Base-by-base conservation (phyloP, 2,888 invertebrate species). In the Hyppa rectilinea region DNA sequence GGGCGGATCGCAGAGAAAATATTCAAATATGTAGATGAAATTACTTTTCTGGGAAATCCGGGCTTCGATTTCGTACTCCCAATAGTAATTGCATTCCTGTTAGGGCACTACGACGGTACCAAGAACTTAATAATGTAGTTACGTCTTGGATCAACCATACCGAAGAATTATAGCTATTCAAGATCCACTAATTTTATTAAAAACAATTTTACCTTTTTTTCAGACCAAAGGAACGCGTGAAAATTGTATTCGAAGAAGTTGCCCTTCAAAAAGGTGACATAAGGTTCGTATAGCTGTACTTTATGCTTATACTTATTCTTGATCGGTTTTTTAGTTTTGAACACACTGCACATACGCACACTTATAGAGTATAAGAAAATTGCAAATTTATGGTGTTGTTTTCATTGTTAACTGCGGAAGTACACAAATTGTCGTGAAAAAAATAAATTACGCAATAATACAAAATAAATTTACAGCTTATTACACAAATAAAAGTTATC, bases 191-290 rank as follows among this genome's bases (percentile, higher is more conserved):
- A 14, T 40, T 40, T 20, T 14, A n/a, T 9, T 5, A 38, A 20
- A 47, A 55, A 12, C 2, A 7, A 43, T 14, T 60, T 26, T 40
- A 82, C 81, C 85, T 81, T 80, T 82, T 86, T 97, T 97, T 82
- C 97, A 98, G 97, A 90, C 96, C 96, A 87, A 97, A 97, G 88
- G 98, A 98, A 93, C 96, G 98, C 81, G 97, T 99, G 83, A 97
- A 98, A 89, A 95, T 98, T 83, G 96, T 98, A 26, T 98, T 99
- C 89, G 98, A 98, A 92, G 98, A 98, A 94, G 96, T 98, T 83
- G 96, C 97, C 65, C 95, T 98, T 81, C 97, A 98, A 91, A 97
- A 97, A 92, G 98, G 97, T 71, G 98, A 98, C 89, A 94, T 97
- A 82, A 98, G 98, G 98, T 98, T 89, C 65, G 88, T 78, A 52